Base-by-base conservation (phyloP, 2,113 vertebrate genomes). In the Bubo bubo region DNA sequence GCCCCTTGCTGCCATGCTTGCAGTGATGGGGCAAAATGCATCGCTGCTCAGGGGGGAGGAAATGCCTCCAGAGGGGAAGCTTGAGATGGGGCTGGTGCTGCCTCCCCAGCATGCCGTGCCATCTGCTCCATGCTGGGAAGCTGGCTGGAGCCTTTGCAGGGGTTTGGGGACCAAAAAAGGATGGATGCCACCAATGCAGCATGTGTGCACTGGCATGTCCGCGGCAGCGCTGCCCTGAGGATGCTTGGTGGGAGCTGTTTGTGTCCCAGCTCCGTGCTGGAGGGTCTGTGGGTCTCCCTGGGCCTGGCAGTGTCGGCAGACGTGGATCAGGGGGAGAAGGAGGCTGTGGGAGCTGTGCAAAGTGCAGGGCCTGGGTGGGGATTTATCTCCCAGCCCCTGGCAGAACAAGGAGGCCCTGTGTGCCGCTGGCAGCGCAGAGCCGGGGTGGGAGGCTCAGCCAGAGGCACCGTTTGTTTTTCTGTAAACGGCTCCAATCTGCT, bases 401-500 rank as follows among this genome's bases (percentile, higher is more conserved):
- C 79, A 88, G 86, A 88, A 95, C 67, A 92, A 94, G 95, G 86
- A 72, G 55, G n/a, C 76, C 83, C 86, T 77, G 93, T 92, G 28
- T 19, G 88, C 47, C 1, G 32, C 87, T 41, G 90, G 92, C 89
- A 49, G 88, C 3, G 1, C 4, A 0, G 9, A 11, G 7, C 56
- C 0, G 3, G 45, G 79, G 32, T 10, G 12, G 43, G 26, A 26
- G 17, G 70, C 70, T 56, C 2, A 6, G 59, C 80, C 4, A 9
- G 59, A 72, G 82, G 22, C 35, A 1, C 34, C 1, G 8, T 24
- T 19, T 34, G 10, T 32, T 86, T 47, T 81, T 30, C 86, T 41
- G 3, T 6, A 27, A 71, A 55, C 2, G 0, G 67, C 32, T 85
- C n/a, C 0, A 5, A 12, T 50, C 80, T 20, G 16, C 39, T 56